These are phyloP conservation scores for Notodonta ziczac DNA, from an alignment of 2,888 invertebrate species.

Conservation along the genomic window DNA sequence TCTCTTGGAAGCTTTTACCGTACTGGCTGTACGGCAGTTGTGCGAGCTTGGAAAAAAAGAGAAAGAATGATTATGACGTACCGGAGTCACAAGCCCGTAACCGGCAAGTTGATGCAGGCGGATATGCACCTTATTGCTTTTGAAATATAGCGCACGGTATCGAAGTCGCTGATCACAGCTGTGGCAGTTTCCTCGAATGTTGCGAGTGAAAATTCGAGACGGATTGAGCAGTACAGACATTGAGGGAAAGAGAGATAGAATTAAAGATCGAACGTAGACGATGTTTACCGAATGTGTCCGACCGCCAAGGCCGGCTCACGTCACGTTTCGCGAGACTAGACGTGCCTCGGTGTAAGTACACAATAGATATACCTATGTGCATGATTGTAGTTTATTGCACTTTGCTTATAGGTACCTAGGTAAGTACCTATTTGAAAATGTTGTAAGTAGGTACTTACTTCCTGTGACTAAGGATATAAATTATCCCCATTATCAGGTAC, in stretches of 20 bases:
- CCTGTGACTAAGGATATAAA: no score
- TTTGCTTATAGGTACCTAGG: conserved; percentile 33
- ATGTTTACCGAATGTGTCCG: conserved; percentile 65
- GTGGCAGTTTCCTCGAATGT: conserved; percentile 76
- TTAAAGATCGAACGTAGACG: conserved; percentile 56
- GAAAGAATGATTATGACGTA: conserved; percentile 75
- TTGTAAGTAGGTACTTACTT: no score
- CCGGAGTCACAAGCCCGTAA: conserved; percentile 54
- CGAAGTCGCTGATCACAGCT: conserved; percentile 53
- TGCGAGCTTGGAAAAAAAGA: conserved; percentile 72
- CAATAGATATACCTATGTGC: conserved; percentile 41
- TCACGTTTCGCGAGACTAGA: conserved; percentile 80
- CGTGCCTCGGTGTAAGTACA: conserved; percentile 58
- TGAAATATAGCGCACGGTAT: conserved; percentile 57
- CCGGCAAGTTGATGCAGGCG: conserved; percentile 30
- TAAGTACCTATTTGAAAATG: conserved; percentile 7
- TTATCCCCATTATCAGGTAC: no score
- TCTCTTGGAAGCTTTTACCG: conserved; percentile 68
- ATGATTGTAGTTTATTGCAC: conserved; percentile 66
- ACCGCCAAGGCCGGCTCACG: conserved; percentile 78
- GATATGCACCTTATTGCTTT: conserved; percentile 46
- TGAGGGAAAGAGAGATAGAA: conserved; percentile 69
- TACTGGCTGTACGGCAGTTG: conserved; percentile 77
- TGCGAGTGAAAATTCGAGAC: conserved; percentile 76
- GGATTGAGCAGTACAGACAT: conserved; percentile 63